A percentile compares a stretch with the other conserved stretches of the same genome.
These are phyloP conservation scores for Todus mexicanus DNA, from an alignment of 2,797 vertebrate genomes.

Conservation along the genomic window DNA sequence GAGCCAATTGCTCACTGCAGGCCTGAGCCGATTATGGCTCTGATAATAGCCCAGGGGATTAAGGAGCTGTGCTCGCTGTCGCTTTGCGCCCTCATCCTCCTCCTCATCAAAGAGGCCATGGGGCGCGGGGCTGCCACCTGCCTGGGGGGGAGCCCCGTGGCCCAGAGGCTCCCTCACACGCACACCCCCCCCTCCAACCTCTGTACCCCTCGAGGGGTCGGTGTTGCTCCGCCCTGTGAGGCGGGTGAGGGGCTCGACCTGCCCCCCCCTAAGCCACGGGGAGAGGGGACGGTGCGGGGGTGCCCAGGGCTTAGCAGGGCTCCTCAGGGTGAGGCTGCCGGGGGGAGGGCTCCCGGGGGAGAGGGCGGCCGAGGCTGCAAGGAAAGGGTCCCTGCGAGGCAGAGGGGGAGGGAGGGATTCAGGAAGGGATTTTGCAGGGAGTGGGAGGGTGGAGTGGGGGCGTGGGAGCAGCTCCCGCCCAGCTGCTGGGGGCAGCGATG, in stretches of 20 bases:
- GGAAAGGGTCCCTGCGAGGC: not conserved
- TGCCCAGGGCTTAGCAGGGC: not conserved
- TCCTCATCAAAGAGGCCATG: slow-evolving; percentile 4
- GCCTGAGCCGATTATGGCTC: slow-evolving; percentile 71
- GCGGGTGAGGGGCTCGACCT: accelerated
- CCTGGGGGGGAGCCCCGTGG: not conserved
- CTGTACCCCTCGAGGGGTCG: not conserved
- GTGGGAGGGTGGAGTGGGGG: too few species aligned
- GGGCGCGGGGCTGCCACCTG: not conserved
- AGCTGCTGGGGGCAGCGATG: not conserved
- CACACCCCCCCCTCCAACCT: too few species aligned
- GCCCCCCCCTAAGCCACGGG: not conserved
- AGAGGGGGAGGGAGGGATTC: too few species aligned
- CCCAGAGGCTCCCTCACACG: accelerated
- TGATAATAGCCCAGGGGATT: slow-evolving; percentile 78
- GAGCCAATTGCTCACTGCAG: slow-evolving; percentile 13
- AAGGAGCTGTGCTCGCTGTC: slow-evolving; percentile 36
- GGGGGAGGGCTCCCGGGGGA: not conserved
- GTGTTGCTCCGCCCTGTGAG: accelerated
- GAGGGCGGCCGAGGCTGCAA: not conserved
- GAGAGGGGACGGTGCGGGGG: not conserved
- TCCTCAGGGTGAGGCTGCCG: not conserved
- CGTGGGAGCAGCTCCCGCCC: not conserved
- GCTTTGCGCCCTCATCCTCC: slow-evolving; percentile 16
- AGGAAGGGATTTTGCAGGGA: not conserved